Evolutionary conservation across 2,888 invertebrate species (phyloP).

Genomic region (Drosophila setosimentum): DNA sequence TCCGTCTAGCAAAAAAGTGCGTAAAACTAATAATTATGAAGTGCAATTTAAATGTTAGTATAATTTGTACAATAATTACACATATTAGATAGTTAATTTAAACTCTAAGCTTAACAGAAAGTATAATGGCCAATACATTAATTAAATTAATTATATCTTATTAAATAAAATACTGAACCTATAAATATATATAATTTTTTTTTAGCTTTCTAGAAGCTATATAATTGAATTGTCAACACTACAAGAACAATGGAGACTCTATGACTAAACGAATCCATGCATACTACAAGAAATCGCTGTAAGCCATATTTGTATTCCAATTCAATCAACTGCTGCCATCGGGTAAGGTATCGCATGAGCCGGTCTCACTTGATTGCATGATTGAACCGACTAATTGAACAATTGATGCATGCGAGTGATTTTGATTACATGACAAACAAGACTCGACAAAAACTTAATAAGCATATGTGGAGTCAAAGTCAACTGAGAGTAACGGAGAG

Average conservation of each 20-base stretch:
- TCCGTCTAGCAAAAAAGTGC: background rate
- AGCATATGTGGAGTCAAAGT: constrained; percentile 41
- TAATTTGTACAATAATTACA: background rate
- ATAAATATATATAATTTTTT: background rate
- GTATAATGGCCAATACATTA: background rate
- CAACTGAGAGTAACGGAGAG: constrained; percentile 29
- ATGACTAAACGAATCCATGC: constrained; percentile 29
- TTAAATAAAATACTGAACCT: background rate
- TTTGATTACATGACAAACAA: constrained; percentile 75
- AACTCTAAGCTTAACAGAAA: background rate
- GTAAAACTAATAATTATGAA: background rate
- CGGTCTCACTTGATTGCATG: constrained; percentile 68
- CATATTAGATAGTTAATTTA: constrained; percentile 19
- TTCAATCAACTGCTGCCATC: constrained; percentile 10
- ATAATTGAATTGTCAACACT: constrained; percentile 23
- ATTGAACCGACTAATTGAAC: constrained; percentile 75
- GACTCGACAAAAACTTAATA: constrained; percentile 51
- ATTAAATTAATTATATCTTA: background rate
- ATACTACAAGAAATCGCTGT: constrained; percentile 23
- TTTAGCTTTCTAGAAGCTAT: background rate
- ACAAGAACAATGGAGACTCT: constrained; percentile 13
- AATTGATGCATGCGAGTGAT: constrained; percentile 74
- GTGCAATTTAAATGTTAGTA: background rate
- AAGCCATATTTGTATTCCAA: constrained; percentile 17
- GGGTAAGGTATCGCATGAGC: constrained; percentile 8